Evolutionary conservation across 2,113 vertebrate genomes (phyloP), one percentile per base, ranked within the genome.

Genomic region (Sinocyclocheilus grahami): DNA sequence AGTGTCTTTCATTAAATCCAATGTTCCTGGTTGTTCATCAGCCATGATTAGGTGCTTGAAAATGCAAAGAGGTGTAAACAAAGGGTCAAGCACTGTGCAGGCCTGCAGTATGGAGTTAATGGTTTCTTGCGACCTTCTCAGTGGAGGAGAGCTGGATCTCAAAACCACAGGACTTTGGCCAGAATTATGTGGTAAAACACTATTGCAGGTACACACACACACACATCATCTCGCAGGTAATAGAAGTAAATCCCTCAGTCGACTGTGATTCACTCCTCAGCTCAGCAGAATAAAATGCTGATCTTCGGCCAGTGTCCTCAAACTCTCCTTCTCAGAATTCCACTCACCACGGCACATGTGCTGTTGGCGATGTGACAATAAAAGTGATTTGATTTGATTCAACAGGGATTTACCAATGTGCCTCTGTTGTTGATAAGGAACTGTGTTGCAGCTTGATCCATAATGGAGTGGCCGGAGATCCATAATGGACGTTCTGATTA

Each of bases 321-420:
- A 30, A 79, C 62, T 74, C 48, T 72, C 27, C 67, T 72, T 9
- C 78, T 71, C 58, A 55, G 53, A 55, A 20, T 20, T 67, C 14
- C 1, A 69, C 4, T 33, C 30, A 69, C 6, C 30, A 71, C 1
- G 16, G 30, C 67, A 18, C 14, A 14, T 8, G 30, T 67, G 30
- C 30, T 71, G 67, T 69, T 69, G 30, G 67, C 20, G 30, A 37
- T 18, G 30, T 71, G 14, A 71, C 3, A 71, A 71, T 69, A 71
- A 71, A 71, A 37, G 67, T 4, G 3, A 53, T 53, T 53, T 7
- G 63, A 16, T 27, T 14, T 14, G 24, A 65, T 67, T 55, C 75
- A 81, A 74, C 76, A 18, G 55, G 82, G 85, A 85, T 82, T 87
- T 82, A 78, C 53, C 82, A 37, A 85, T 85, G 27, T 37, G 51